Evolutionary conservation across 2,888 invertebrate species (phyloP).

Genomic region (Hypercompe scribonia): DNA sequence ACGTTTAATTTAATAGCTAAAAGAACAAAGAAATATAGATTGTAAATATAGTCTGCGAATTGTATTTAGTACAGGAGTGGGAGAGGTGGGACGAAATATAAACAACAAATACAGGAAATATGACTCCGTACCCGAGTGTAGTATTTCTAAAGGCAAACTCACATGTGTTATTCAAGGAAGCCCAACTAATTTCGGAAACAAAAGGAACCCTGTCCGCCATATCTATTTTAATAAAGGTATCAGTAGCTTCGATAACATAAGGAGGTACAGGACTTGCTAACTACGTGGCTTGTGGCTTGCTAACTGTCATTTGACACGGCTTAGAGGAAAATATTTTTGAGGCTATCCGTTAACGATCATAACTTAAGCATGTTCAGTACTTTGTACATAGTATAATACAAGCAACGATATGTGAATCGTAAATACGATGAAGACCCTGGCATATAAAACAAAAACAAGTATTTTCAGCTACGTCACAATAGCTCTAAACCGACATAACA

Average conservation of each 20-base stretch:
- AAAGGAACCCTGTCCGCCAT: not conserved
- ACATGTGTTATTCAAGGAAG: conserved; percentile 1
- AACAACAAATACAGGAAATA: not conserved
- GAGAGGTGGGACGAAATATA: not conserved
- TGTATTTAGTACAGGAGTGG: not conserved
- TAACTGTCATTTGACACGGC: not conserved
- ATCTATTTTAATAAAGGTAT: conserved; percentile 1
- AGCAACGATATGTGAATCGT: not conserved
- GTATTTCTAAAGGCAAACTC: conserved; percentile 1
- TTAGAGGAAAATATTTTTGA: not conserved
- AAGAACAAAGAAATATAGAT: not conserved
- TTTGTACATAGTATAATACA: not conserved
- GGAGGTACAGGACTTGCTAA: not conserved
- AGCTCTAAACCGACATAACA: too few relatives aligned
- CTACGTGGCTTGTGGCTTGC: not conserved
- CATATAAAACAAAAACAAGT: too few relatives aligned
- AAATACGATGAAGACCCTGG: too few relatives aligned
- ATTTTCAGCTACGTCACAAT: too few relatives aligned
- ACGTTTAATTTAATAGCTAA: not conserved
- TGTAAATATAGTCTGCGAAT: not conserved
- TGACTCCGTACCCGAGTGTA: not conserved
- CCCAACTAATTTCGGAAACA: not conserved
- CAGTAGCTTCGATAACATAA: not conserved
- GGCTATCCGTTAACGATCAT: not conserved
- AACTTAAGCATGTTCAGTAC: not conserved